phyloP scores from a whole-genome alignment of 1,140 invertebrate species.

The Scylla paramamosain region DNA sequence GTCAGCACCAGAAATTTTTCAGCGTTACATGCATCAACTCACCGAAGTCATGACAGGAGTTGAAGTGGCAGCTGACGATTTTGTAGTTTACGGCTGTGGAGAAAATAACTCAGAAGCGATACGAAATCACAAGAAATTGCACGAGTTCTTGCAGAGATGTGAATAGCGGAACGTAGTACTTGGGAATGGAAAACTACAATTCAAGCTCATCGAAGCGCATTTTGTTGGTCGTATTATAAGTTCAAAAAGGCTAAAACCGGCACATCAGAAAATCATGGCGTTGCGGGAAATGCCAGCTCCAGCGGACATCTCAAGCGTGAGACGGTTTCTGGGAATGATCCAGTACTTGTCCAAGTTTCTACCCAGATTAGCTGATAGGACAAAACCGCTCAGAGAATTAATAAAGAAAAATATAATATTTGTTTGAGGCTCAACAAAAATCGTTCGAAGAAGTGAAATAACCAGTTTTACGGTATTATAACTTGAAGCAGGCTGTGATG shows the following conservation, averaged over 20 bases:
- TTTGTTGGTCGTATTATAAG: slow-evolving; percentile 26
- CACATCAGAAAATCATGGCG: not conserved
- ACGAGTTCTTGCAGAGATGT: not conserved
- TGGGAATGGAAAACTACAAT: not conserved
- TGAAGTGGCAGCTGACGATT: slow-evolving; percentile 23
- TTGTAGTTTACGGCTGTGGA: slow-evolving; percentile 44
- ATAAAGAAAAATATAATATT: not conserved
- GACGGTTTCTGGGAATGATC: slow-evolving; percentile 24
- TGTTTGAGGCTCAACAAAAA: not conserved
- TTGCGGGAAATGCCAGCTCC: slow-evolving; percentile 24
- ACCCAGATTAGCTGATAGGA: not conserved
- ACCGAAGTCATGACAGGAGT: slow-evolving; percentile 27
- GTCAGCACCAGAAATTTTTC: slow-evolving; percentile 24
- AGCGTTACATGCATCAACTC: slow-evolving; percentile 38
- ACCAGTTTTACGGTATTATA: not conserved
- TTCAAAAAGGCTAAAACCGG: not conserved
- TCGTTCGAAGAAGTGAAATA: slow-evolving; percentile 8
- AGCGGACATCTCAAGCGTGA: not conserved
- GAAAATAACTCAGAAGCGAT: slow-evolving; percentile 6
- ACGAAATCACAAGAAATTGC: not conserved
- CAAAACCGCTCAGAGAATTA: slow-evolving; percentile 5
- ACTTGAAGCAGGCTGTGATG: not conserved
- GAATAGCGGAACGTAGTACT: not conserved
- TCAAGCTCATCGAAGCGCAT: not conserved
- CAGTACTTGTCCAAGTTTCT: slow-evolving; percentile 36